Evolutionary conservation across 2,113 vertebrate genomes (phyloP).

Genomic region (Istiophorus platypterus): DNA sequence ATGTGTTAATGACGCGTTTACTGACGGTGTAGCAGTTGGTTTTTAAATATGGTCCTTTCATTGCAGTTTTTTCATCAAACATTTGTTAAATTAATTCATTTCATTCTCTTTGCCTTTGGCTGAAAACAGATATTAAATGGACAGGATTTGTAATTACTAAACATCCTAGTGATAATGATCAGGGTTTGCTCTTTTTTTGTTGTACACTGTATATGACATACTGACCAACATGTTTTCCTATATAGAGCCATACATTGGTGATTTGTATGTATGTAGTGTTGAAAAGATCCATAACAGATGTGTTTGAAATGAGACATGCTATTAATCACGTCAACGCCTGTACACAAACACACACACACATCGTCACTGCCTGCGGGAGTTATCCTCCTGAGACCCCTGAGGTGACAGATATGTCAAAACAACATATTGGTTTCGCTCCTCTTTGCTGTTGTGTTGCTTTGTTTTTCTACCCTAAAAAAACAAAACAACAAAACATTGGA

Average conservation of each 20-base stretch:
- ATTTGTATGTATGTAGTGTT: conserved; percentile 21
- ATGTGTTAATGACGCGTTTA: neutral
- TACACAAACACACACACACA: conserved; percentile 49
- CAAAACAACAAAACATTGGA: conserved; percentile 18
- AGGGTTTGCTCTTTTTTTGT: neutral
- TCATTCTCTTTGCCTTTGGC: neutral
- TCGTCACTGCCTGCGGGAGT: conserved; percentile 44
- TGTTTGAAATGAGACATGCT: conserved; percentile 25
- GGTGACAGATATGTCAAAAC: conserved; percentile 81
- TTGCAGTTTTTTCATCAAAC: neutral
- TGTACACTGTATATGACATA: conserved; percentile 15
- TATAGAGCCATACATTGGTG: conserved; percentile 4
- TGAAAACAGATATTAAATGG: neutral
- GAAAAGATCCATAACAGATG: conserved; percentile 50
- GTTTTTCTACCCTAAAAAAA: conserved; percentile 61
- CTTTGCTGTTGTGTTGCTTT: conserved; percentile 77
- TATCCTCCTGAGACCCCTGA: conserved; percentile 66
- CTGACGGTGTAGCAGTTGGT: neutral
- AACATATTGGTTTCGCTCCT: conserved; percentile 78
- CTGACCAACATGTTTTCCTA: neutral
- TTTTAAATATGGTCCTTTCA: neutral
- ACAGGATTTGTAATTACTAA: neutral
- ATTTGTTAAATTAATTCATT: neutral
- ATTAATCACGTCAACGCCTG: conserved; percentile 59
- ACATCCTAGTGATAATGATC: neutral